Evolutionary conservation across 1,140 invertebrate species (phyloP), one percentile per base, ranked within the genome.

Genomic region (Phthorimaea operculella): DNA sequence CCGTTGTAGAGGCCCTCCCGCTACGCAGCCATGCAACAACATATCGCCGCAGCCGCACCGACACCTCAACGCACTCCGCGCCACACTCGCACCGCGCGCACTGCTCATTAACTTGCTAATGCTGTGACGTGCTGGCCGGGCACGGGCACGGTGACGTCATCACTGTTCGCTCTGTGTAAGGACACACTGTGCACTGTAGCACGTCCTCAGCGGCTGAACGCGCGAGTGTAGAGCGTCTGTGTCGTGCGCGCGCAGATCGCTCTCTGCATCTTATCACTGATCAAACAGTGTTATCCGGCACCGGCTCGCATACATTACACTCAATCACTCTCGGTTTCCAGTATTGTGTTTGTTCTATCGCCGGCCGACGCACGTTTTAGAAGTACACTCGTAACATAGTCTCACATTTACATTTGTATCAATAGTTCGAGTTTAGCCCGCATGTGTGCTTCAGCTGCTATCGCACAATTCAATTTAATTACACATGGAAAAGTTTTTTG

Each of bases 1-100:
- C 79, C 81, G 81, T 84, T 75, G 75, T 84, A 80, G 67, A 71
- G 73, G 71, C 76, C 71, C 74, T 68, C 71, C 68, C 63, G 55
- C 54, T 64, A 45, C 70, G 53, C 61, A 47, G 55, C 61, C 61
- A 84, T 79, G 58, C 73, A 83, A 74, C 77, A 82, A 78, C 81
- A 84, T 84, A 77, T 75, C 79, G 79, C 63, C 74, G 66, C 67
- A 61, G 21, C 21, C 21, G 21, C 21, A 18, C 72, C 70, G 65
- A 69, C 60, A 68, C 44, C 57, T 64, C 51, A 48, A 67, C 64
- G 55, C 65, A 57, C 64, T 59, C 34, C 59, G 57, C 64, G 53
- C 58, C 55, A 68, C 66, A 72, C 62, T 65, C 59, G 45, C 64
- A 63, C 67, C 62, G 68, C 66, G 55, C 55, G 55, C 67, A 63